Evolutionary conservation across 35 echinoderm and acorn worm species (phyloP).

Genomic region (Heliocidaris erythrogramma): DNA sequence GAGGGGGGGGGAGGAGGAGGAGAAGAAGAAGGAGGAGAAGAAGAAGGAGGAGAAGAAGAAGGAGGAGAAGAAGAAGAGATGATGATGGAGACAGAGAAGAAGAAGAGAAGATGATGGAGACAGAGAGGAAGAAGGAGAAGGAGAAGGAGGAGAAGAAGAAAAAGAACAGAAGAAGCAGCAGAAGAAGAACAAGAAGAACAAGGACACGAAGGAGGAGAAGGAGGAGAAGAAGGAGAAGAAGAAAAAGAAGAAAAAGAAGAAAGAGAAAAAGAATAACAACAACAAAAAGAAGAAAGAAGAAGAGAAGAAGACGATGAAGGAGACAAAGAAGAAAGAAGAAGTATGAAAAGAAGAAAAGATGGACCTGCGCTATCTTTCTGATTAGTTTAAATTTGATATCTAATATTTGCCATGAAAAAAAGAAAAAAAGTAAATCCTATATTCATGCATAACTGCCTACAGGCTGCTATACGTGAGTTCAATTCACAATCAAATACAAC

Average conservation of each 20-base stretch:
- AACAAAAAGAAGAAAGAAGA: constrained; percentile 20
- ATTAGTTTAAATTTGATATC: neutral
- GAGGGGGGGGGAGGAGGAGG: neutral
- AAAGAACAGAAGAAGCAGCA: neutral
- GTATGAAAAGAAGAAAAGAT: too few relatives aligned
- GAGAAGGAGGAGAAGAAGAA: constrained; percentile 17
- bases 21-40: too few relatives aligned
- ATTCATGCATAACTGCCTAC: too few relatives aligned
- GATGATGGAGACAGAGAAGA: neutral
- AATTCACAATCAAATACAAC: too few relatives aligned
- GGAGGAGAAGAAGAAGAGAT: too few relatives aligned
- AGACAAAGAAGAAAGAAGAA: neutral
- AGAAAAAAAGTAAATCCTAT: too few relatives aligned
- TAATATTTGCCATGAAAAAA: neutral
- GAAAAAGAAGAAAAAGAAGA: neutral
- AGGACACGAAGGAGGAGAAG: neutral
- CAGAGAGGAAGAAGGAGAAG: neutral
- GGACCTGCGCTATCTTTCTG: too few relatives aligned
- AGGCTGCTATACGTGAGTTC: too few relatives aligned
- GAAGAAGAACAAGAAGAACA: neutral
- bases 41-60: too few relatives aligned
- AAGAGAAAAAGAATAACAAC: neutral
- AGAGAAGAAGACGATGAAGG: constrained; percentile 18
- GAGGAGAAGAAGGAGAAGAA: neutral
- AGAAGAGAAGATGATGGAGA: neutral